Percentiles rank a stretch among this genome's conserved stretches.
These are phyloP conservation scores for Heliangelus exortis DNA, from an alignment of 2,797 vertebrate genomes.

Conservation along the genomic window DNA sequence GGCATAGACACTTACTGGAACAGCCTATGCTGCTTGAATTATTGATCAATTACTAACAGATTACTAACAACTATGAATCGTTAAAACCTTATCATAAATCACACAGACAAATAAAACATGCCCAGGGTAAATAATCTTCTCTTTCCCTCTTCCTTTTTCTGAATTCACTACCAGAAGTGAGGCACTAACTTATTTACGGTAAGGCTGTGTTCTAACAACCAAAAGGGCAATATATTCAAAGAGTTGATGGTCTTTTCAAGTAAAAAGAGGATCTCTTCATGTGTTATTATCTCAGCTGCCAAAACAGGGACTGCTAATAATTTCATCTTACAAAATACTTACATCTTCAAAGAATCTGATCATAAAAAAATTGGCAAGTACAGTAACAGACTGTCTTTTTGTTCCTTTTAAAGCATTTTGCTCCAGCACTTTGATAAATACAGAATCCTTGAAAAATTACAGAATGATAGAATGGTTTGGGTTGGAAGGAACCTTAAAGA, in stretches of 20 bases:
- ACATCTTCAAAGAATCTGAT: not conserved
- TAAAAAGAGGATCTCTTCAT: not conserved
- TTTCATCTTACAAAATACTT: not conserved
- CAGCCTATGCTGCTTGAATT: conserved; percentile 47
- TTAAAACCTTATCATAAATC: conserved; percentile 48
- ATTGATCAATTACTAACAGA: conserved; percentile 64
- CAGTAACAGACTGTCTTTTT: not conserved
- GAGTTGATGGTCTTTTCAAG: not conserved
- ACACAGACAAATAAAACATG: conserved; percentile 42
- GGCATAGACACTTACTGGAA: not conserved
- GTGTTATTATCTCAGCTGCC: not conserved
- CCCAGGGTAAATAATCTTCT: conserved; percentile 24
- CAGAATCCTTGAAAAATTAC: not conserved
- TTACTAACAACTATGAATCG: conserved; percentile 40
- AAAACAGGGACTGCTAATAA: not conserved
- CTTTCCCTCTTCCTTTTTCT: not conserved
- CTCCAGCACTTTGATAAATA: not conserved
- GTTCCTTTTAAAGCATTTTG: not conserved
- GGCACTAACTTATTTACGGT: not conserved
- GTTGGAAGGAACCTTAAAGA: too few species aligned
- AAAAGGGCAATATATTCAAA: not conserved
- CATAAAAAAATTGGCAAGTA: not conserved
- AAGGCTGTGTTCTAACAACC: not conserved
- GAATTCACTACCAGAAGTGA: not conserved
- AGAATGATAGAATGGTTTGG: too few species aligned